Base-by-base conservation (phyloP, 2,113 vertebrate species). In the Sterrhoptilus dennistouni region DNA sequence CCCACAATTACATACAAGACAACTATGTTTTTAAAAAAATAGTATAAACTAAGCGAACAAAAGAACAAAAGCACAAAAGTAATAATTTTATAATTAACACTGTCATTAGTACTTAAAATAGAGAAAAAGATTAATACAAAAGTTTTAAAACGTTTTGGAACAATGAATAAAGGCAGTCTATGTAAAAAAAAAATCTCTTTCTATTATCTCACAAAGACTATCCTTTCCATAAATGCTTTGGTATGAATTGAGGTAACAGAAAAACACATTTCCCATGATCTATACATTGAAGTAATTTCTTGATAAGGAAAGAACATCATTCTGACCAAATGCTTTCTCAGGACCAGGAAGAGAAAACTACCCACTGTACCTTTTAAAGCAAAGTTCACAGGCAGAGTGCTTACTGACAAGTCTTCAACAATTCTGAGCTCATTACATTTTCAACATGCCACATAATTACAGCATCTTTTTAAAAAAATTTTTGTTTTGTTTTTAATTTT, bases 351-450 rank as follows among this genome's bases (percentile, higher is more conserved):
- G 22, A 38, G 7, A 84, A 76, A 82, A 60, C 15, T 50, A 83
- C 2, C 5, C 8, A 65, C 5, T 0, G 0, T 3, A 11, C 3
- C 15, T 64, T 74, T 65, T 52, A 83, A 76, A 64, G 35, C 22
- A 71, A 84, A 92, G 54, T 45, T 52, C 27, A 61, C 11, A 42
- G 15, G 12, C 27, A 77, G 18, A 61, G 9, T 24, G 5, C 3
- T 9, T 29, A 66, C 49, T 57, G 47, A 72, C 14, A 21, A 74
- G 38, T 31, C 16, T 60, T 64, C 11, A 38, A 66, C 63, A 85
- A 72, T 49, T 44, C n/a, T 31, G 4, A 12, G 12, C 19, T 60
- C 38, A 16, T n/a, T 61, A 14, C 18, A 44, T 60, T 82, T 83
- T 60, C 49, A 72, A 60, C 18, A 88, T 52, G 40, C 50, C n/a